Conservation (phyloP, 2,797 vertebrate genomes). For the Botia kubotai region DNA sequence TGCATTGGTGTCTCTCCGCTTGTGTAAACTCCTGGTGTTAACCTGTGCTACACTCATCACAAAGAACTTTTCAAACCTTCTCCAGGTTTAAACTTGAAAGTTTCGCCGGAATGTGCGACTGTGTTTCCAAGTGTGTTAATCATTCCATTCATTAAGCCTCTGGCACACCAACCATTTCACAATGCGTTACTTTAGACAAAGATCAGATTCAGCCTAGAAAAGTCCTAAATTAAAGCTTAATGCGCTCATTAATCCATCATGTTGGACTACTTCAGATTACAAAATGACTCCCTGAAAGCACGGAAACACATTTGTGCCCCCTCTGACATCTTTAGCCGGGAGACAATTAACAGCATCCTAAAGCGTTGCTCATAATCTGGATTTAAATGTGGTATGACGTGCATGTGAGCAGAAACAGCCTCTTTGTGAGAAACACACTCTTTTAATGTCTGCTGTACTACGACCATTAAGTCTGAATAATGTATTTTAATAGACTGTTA, state of each 20-base stretch:
- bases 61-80: neutral
- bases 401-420: neutral
- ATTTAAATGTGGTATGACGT: neutral
- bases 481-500: slow-evolving; percentile 2
- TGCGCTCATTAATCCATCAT: slow-evolving; percentile 43
- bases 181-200: neutral
- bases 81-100: neutral
- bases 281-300: slow-evolving; percentile 9
- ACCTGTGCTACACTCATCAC: neutral
- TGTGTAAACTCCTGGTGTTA: neutral
- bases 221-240: slow-evolving; percentile 20
- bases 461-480: neutral
- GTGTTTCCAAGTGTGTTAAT: neutral
- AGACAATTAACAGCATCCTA: slow-evolving; percentile 18
- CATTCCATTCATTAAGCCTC: slow-evolving; percentile 2
- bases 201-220: neutral
- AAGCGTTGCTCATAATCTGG: neutral
- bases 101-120: neutral
- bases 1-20: neutral
- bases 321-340: neutral
- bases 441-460: slow-evolving; percentile 18
- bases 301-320: neutral
- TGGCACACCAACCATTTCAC: neutral
- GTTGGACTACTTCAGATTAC: slow-evolving; percentile 30
- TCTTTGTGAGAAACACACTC: slow-evolving; percentile 50